Base-by-base conservation (phyloP, 2,113 vertebrate genomes). In the Sebastes schlegelii region DNA sequence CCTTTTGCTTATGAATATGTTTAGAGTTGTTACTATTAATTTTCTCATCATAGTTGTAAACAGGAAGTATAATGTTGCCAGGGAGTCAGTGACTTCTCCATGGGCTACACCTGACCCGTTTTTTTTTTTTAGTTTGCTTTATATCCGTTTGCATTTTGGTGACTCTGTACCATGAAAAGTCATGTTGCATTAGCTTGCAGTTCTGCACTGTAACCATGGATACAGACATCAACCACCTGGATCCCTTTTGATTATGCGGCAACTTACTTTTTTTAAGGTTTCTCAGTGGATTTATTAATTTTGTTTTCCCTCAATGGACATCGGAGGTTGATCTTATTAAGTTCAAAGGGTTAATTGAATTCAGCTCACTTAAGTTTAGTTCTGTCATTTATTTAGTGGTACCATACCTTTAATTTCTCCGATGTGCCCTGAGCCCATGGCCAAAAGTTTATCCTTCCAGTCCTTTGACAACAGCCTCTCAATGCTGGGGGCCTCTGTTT, bases 361-460 rank as follows among this genome's bases (percentile, higher is more conserved):
- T 61, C 43, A 60, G 34, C 42, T 81, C 4, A 58, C 17, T 75
- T 16, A 42, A 79, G 58, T 74, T 74, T 46, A 49, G 70, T 63
- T 79, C 17, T 80, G 62, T 68, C 43, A 42, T 63, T 26, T 70
- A 61, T 71, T 63, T 51, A 13, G 8, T 71, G 43, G 57, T 77
- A 80, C 77, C 75, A 68, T 95, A 99, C 98, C 98, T 99, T 99
- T 99, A 95, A 99, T 98, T 96, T 99, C 98, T 90, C 97, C 98
- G 87, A 99, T 97, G 96, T 99, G 98, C 94, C 98, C 98, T 95
- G 98, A 98, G 95, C 98, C 98, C 98, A 99, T 99, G 91, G 98
- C 98, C 94, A 99, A 96, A 95, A 99, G 97, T 96, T 99, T 99
- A 96, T 99, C 98, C 96, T 99, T 99, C 98, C 98, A 99, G 96